These are phyloP conservation scores for Momotus momota DNA, from an alignment of 2,797 vertebrate genomes.

Conservation along the genomic window DNA sequence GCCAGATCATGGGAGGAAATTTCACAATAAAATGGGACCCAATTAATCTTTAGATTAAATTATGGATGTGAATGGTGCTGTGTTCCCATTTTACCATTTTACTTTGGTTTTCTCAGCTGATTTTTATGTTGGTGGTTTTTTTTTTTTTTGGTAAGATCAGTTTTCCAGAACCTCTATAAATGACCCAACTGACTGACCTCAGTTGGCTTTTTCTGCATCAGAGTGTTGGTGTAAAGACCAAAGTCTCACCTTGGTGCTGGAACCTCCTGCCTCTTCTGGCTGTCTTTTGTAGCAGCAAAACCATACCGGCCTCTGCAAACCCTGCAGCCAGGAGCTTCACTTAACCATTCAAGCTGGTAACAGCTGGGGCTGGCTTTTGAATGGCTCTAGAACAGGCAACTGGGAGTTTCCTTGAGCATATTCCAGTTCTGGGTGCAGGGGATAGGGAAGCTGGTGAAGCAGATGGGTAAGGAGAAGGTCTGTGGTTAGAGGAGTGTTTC, in stretches of 20 bases:
- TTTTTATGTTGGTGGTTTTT: not conserved
- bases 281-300: not conserved
- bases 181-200: not conserved
- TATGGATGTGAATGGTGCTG: not conserved
- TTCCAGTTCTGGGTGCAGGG: not conserved
- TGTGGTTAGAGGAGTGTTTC: not conserved
- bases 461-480: fast-evolving
- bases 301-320: not conserved
- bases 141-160: not conserved
- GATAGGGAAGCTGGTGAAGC: not conserved
- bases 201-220: not conserved
- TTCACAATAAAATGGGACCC: not conserved
- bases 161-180: slow-evolving; percentile 15
- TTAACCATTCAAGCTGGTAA: not conserved
- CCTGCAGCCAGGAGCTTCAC: fast-evolving
- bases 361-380: fast-evolving
- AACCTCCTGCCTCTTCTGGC: fast-evolving
- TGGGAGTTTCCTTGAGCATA: fast-evolving
- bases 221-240: not conserved
- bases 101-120: not conserved
- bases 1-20: not conserved
- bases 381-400: too few relatives aligned
- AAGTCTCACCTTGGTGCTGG: not conserved
- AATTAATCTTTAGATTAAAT: not conserved
- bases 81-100: slow-evolving; percentile 26